These are phyloP conservation scores for Coregonus sp. DNA, from an alignment of 2,797 vertebrate genomes.

Conservation along the genomic window DNA sequence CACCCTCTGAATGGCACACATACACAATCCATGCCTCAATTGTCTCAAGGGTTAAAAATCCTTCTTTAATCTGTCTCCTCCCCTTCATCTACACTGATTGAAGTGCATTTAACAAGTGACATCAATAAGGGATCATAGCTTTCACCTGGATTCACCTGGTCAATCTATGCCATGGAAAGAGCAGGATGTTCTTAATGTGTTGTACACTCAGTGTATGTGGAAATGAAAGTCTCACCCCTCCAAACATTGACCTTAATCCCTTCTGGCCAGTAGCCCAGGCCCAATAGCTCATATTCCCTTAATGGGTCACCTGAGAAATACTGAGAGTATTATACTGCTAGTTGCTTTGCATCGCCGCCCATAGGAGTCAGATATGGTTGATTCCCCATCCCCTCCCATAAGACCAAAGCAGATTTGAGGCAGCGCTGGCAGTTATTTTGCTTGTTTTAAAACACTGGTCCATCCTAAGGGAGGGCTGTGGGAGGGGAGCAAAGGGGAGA, in stretches of 20 bases:
- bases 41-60: no score
- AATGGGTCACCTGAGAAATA: constrained; percentile 18
- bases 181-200: no score
- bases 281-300: constrained; percentile 18
- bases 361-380: constrained; percentile 30
- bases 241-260: constrained; percentile 18
- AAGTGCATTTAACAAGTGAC: no score
- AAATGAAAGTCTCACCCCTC: constrained; percentile 36
- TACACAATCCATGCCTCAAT: no score
- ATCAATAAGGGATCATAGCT: no score
- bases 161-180: neutral
- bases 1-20: no score
- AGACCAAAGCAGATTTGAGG: constrained; percentile 55
- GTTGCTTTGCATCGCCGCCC: constrained; percentile 27
- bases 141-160: no score
- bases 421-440: constrained; percentile 55
- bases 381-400: constrained; percentile 43
- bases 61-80: no score
- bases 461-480: constrained; percentile 60
- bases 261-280: constrained; percentile 26
- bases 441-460: constrained; percentile 66
- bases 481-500: constrained; percentile 43
- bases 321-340: constrained; percentile 23
- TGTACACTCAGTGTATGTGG: constrained; percentile 5
- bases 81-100: no score